These are phyloP conservation scores for Temnothorax unifasciatus DNA, from an alignment of 2,888 invertebrate genomes.

Conservation along the genomic window DNA sequence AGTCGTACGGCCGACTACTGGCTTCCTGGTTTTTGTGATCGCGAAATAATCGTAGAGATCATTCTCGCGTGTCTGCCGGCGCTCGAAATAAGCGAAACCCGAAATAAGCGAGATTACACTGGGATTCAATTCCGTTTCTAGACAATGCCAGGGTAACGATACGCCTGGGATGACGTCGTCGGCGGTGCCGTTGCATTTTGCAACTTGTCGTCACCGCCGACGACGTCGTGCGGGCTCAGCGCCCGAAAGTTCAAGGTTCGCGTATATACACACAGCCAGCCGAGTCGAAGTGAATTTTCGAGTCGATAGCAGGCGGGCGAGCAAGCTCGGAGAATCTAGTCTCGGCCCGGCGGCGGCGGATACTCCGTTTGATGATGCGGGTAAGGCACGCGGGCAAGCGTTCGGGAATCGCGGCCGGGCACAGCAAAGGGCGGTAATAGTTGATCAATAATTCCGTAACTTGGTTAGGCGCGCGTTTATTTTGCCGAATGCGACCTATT, in stretches of 20 bases:
- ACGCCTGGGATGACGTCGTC: conserved; percentile 49
- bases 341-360: conserved; percentile 52
- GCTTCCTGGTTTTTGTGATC: not conserved
- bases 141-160: conserved; percentile 31
- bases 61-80: conserved; percentile 27
- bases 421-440: conserved; percentile 57
- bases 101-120: conserved; percentile 24
- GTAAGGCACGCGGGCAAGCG: conserved; percentile 74
- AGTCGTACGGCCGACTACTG: not conserved
- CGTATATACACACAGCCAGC: not conserved
- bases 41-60: conserved; percentile 3
- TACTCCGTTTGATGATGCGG: conserved; percentile 66
- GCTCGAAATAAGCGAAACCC: conserved; percentile 15
- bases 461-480: conserved; percentile 58
- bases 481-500: conserved; percentile 58
- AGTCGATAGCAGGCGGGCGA: conserved; percentile 38
- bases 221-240: conserved; percentile 27
- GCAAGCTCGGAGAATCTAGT: conserved; percentile 57
- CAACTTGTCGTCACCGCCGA: conserved; percentile 23
- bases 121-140: conserved; percentile 21
- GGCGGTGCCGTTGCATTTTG: conserved; percentile 37
- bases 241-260: conserved; percentile 54
- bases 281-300: conserved; percentile 45
- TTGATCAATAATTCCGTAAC: conserved; percentile 71
- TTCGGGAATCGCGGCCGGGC: conserved; percentile 72